These are phyloP conservation scores for Allophyes oxyacanthae DNA, from an alignment of 2,888 invertebrate genomes.

Conservation along the genomic window DNA sequence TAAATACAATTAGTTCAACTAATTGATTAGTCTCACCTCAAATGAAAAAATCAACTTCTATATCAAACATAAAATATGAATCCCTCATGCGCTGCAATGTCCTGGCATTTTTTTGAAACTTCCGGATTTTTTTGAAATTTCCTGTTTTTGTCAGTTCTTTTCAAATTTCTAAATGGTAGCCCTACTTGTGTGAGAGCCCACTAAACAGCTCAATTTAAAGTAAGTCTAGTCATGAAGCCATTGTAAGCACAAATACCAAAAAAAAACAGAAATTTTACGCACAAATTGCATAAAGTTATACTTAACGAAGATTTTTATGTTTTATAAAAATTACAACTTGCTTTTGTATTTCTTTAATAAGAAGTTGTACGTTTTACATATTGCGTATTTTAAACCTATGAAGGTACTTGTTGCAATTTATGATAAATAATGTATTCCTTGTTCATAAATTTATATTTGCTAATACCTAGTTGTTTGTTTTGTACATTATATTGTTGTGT, in stretches of 20 bases:
- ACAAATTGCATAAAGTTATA: constrained; percentile 54
- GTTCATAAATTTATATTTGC: constrained; percentile 31
- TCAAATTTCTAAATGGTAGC: too few relatives aligned
- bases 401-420: constrained; percentile 23
- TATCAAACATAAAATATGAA: too few relatives aligned
- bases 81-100: too few relatives aligned
- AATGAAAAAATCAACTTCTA: too few relatives aligned
- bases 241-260: constrained; percentile 61
- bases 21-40: too few relatives aligned
- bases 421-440: constrained; percentile 14
- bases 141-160: too few relatives aligned
- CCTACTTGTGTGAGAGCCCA: neutral
- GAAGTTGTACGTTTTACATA: constrained; percentile 32
- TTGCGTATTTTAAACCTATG: constrained; percentile 2
- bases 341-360: neutral
- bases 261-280: constrained; percentile 37
- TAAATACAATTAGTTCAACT: too few relatives aligned
- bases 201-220: constrained; percentile 54
- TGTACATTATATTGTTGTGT: constrained; percentile 52
- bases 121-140: too few relatives aligned
- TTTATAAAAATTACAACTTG: too few relatives aligned
- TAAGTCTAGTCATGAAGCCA: constrained; percentile 71
- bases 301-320: too few relatives aligned
- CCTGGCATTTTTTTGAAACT: too few relatives aligned
- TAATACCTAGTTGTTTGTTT: constrained; percentile 43